A percentile compares a stretch with the other conserved stretches of the same genome.
These are phyloP conservation scores for Lepus oiostolus DNA, from an alignment of 2,797 vertebrate genomes.

Conservation along the genomic window DNA sequence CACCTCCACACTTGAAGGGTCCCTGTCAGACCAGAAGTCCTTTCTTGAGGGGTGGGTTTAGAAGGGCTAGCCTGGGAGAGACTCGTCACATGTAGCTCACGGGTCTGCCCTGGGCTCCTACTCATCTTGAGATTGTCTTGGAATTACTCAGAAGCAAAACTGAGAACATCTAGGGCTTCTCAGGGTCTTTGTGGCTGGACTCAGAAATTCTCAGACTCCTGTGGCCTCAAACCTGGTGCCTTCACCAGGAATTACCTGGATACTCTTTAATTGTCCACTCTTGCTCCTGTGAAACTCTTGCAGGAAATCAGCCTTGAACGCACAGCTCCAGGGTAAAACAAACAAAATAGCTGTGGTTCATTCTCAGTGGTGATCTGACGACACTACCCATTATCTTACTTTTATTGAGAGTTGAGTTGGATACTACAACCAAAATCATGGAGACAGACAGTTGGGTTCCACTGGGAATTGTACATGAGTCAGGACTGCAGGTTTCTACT, in stretches of 20 bases:
- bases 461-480: fast-evolving
- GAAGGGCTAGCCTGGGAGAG: neutral
- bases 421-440: neutral
- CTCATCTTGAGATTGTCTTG: neutral
- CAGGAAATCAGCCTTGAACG: neutral
- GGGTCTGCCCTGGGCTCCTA: neutral
- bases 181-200: neutral
- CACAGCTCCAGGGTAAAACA: neutral
- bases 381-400: neutral
- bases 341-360: neutral
- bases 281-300: neutral
- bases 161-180: neutral
- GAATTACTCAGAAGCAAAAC: neutral
- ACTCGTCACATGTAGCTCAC: neutral
- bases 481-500: neutral
- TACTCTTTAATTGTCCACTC: neutral
- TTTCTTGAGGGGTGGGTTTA: neutral
- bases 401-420: neutral
- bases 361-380: neutral
- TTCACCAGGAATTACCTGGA: neutral
- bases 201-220: neutral
- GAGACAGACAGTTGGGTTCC: neutral
- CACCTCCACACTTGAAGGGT: neutral
- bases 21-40: neutral
- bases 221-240: neutral